These are phyloP conservation scores for Euwallacea fornicatus DNA, from an alignment of 1,140 invertebrate genomes.

Conservation along the genomic window DNA sequence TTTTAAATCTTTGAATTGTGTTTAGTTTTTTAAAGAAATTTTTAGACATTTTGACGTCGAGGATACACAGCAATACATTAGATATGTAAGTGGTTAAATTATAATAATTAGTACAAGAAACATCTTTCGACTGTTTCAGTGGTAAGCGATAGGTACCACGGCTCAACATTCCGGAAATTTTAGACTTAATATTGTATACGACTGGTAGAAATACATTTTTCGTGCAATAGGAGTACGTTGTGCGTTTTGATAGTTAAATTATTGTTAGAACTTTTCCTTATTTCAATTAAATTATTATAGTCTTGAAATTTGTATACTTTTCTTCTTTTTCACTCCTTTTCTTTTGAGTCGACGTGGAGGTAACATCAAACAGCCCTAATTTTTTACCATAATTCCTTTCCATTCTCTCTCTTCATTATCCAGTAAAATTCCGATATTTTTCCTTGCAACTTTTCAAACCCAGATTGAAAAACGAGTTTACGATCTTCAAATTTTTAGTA, in stretches of 20 bases:
- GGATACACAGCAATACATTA: conserved; percentile 25
- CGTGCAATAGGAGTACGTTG: conserved; percentile 45
- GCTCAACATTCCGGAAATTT: conserved; percentile 42
- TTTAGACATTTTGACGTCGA: conserved; percentile 9
- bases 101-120: conserved; percentile 16
- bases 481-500: too few species aligned
- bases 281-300: conserved; percentile 47
- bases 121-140: conserved; percentile 6
- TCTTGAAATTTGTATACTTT: not conserved
- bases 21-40: not conserved
- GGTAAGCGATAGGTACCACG: conserved; percentile 27
- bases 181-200: conserved; percentile 50
- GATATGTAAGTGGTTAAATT: conserved; percentile 18
- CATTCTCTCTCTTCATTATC: not conserved
- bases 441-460: not conserved
- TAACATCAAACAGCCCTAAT: not conserved
- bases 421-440: not conserved
- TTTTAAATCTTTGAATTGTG: conserved; percentile 4
- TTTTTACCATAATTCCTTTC: not conserved
- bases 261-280: conserved; percentile 46
- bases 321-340: conserved; percentile 3
- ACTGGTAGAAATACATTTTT: conserved; percentile 46
- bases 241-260: conserved; percentile 44
- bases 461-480: not conserved
- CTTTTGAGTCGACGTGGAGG: not conserved